phyloP scores from a whole-genome alignment of 2,888 invertebrate genomes.

The Nipponacmea schrenckii region DNA sequence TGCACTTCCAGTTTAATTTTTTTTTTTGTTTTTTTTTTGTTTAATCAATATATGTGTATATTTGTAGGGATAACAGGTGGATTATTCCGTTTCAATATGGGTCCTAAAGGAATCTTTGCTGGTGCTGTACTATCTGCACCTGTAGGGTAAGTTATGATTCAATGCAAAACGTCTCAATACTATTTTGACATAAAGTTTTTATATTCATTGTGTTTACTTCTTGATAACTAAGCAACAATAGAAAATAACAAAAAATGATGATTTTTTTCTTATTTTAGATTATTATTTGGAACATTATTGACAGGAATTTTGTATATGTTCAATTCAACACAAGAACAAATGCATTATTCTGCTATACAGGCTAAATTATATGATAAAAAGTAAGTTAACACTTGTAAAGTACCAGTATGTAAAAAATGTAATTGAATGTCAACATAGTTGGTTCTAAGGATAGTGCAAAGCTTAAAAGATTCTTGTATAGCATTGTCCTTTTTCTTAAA shows the following conservation, averaged over 20 bases:
- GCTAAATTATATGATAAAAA: constrained; percentile 23
- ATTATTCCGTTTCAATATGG: constrained; percentile 22
- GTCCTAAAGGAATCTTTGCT: constrained; percentile 23
- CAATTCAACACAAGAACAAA: constrained; percentile 31
- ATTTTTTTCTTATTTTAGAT: too few species aligned
- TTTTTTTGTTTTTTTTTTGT: not conserved
- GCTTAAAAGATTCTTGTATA: too few species aligned
- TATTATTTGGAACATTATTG: constrained; percentile 16
- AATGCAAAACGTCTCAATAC: too few species aligned
- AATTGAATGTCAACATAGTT: too few species aligned
- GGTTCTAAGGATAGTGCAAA: too few species aligned
- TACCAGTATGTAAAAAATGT: too few species aligned
- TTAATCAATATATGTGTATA: too few species aligned
- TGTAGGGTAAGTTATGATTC: constrained; percentile 22
- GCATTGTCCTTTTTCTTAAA: too few species aligned
- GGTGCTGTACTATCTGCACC: constrained; percentile 23
- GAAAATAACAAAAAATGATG: too few species aligned
- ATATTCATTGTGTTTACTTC: too few species aligned
- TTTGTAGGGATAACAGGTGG: constrained; percentile 24
- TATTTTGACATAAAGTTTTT: not conserved
- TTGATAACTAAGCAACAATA: too few species aligned
- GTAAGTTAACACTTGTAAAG: constrained; percentile 20
- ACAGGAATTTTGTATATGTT: constrained; percentile 18
- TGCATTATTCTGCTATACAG: constrained; percentile 28
- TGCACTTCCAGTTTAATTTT: too few species aligned